Base-by-base conservation (phyloP, 2,113 vertebrate species). In the Turnix velox region DNA sequence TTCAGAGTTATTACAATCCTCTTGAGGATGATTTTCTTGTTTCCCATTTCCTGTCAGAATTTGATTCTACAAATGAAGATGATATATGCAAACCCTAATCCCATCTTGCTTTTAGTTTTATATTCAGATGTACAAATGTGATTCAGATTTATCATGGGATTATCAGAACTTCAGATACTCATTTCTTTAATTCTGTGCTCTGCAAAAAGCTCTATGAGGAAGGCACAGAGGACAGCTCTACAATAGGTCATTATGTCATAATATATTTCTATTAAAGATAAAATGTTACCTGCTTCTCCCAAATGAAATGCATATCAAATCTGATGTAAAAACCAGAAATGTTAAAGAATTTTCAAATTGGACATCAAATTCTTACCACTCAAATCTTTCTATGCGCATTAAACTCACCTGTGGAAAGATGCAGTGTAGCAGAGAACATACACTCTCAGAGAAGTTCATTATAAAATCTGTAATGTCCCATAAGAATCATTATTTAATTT, bases 31-130 rank as follows among this genome's bases (percentile, higher is more conserved):
- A 80, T 57, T 95, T 94, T 79, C 57, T 87, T 76, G 57, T 88
- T 92, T 93, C 77, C 80, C 67, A 59, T 54, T 93, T 96, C 89
- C 71, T 95, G 66, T 27, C 89, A 96, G 69, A 92, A 90, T 85
- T 52, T 83, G 54, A 89, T 95, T 92, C 68, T 92, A 37, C 68
- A 89, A 90, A 79, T 87, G 82, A 94, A 94, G 35, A 33, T 82
- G 88, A 66, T 76, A 71, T 61, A 87, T 28, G n/a, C 46, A 76
- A 93, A 92, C 49, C 54, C 63, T 55, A 79, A 35, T 81, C 35
- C 48, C 25, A 59, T 62, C 65, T 90, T 74, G n/a, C 68, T 77
- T 35, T 84, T 59, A 49, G 49, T 65, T 91, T 95, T 83, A 88
- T 81, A 88, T 87, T 92, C 93, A 94, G 91, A 85, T 6, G 48